These are phyloP conservation scores for Eolophus roseicapilla DNA, from an alignment of 2,113 vertebrate species.

Conservation along the genomic window DNA sequence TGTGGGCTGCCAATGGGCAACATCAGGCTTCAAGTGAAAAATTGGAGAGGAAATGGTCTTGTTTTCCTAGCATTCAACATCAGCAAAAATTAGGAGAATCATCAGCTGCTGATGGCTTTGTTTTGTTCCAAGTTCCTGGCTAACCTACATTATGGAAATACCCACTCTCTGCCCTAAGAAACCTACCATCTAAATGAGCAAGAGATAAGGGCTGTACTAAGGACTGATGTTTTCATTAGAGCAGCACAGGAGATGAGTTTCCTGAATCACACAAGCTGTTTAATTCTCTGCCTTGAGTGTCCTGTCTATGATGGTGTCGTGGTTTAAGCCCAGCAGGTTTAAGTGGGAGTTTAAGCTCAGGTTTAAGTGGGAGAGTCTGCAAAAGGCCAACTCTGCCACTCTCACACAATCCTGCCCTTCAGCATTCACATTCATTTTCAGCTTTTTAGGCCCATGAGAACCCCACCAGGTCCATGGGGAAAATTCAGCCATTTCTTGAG, in stretches of 20 bases:
- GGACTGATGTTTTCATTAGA: background rate
- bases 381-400: background rate
- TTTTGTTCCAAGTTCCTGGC: background rate
- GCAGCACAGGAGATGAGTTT: accelerated
- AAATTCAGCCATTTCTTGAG: background rate
- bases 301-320: background rate
- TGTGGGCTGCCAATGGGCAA: background rate
- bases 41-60: background rate
- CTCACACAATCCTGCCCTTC: accelerated
- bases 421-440: background rate
- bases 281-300: background rate
- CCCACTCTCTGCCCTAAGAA: background rate
- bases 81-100: background rate
- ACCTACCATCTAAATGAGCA: background rate
- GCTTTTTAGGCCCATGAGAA: background rate
- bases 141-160: background rate
- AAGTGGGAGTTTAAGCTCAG: too few relatives aligned
- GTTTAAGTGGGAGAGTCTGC: background rate
- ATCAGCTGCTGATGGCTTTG: background rate
- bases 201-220: background rate
- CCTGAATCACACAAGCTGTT: background rate
- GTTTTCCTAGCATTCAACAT: background rate
- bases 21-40: background rate
- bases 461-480: accelerated
- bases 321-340: too few relatives aligned